Percentiles rank a stretch among this genome's conserved stretches.
Evolutionary conservation across 1,140 invertebrate species (phyloP).

Genomic region (Centruroides vittatus): DNA sequence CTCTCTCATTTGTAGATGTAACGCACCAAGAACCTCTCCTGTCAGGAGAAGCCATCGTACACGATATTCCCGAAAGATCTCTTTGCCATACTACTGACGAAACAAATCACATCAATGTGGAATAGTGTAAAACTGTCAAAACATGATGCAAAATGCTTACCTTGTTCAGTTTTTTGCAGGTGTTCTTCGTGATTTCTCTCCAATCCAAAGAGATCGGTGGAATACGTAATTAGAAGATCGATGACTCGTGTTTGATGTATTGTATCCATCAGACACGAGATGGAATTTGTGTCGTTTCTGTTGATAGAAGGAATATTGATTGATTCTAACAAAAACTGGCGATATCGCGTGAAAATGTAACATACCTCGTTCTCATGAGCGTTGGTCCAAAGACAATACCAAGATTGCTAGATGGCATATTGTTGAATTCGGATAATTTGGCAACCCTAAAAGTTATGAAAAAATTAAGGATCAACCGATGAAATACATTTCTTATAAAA

Average conservation of each 20-base stretch:
- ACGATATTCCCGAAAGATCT: too few species aligned
- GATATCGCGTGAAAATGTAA: not conserved
- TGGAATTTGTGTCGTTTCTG: conserved; percentile 33
- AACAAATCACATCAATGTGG: too few species aligned
- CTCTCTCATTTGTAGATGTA: too few species aligned
- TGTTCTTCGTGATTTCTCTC: too few species aligned
- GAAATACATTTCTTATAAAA: too few species aligned
- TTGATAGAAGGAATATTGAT: conserved; percentile 11
- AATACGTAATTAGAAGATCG: conserved; percentile 38
- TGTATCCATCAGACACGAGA: conserved; percentile 38
- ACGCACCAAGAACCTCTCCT: too few species aligned
- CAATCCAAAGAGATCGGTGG: not conserved
- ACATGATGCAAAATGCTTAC: too few species aligned
- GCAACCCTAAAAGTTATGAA: conserved; percentile 21
- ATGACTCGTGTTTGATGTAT: conserved; percentile 39
- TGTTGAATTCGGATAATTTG: conserved; percentile 30
- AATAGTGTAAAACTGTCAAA: too few species aligned
- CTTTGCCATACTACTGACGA: too few species aligned
- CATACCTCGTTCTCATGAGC: conserved; percentile 33
- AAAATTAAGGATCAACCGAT: too few species aligned
- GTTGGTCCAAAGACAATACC: conserved; percentile 46
- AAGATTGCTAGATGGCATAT: conserved; percentile 42
- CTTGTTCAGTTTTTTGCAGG: too few species aligned
- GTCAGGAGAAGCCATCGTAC: too few species aligned
- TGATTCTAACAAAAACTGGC: not conserved